These are phyloP conservation scores for Drosophila pseudoobscura DNA, from an alignment of 1,140 invertebrate species.

Conservation along the genomic window DNA sequence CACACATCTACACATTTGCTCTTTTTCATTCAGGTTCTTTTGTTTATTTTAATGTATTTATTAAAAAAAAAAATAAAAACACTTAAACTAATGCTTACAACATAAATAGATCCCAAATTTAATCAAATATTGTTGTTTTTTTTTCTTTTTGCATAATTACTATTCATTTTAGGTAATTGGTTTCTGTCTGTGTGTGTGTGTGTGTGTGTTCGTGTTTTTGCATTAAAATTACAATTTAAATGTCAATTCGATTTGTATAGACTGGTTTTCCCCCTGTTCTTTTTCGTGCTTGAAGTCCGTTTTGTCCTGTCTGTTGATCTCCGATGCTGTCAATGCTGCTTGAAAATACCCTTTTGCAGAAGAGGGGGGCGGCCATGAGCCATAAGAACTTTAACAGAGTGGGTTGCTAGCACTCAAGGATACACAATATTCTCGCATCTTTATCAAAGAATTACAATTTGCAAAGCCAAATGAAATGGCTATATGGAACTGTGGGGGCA, in stretches of 20 bases:
- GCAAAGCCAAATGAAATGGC: no score
- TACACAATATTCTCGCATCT: no score
- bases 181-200: slow-evolving; percentile 32
- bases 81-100: slow-evolving; percentile 73
- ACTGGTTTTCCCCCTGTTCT: slow-evolving; percentile 18
- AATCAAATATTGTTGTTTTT: slow-evolving; percentile 46
- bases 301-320: slow-evolving; percentile 1
- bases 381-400: no score
- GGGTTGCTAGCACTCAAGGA: no score
- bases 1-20: slow-evolving; percentile 7
- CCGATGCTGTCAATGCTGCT: slow-evolving; percentile 12
- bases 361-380: no score
- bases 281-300: slow-evolving; percentile 24
- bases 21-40: slow-evolving; percentile 46
- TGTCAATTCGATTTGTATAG: slow-evolving; percentile 73
- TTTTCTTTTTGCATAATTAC: slow-evolving; percentile 56
- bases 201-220: slow-evolving; percentile 27
- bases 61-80: slow-evolving; percentile 75
- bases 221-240: slow-evolving; percentile 51
- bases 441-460: no score
- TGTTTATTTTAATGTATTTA: slow-evolving; percentile 42
- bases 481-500: no score
- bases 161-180: slow-evolving; percentile 51
- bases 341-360: background rate
- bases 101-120: slow-evolving; percentile 71